Base-by-base conservation (phyloP, 2,888 invertebrate genomes). In the Lissocephala sabroskyi region DNA sequence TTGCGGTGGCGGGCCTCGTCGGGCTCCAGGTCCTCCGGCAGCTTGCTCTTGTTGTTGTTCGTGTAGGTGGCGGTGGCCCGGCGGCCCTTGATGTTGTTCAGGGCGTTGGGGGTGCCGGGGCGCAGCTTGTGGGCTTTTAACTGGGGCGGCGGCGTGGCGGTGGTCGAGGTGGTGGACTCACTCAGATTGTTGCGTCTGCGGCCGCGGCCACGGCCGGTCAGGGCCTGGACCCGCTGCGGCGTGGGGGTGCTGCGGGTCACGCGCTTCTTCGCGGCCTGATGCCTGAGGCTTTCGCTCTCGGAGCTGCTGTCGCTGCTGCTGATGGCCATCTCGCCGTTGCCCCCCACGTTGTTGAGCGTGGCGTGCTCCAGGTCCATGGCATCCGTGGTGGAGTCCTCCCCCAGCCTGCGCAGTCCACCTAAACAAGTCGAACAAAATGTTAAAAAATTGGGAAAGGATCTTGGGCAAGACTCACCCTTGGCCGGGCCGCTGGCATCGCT, bases 281-380 rank as follows among this genome's bases (percentile, higher is more conserved):
- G 53, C 56, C 3, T 56, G 56, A 1, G 51, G 54, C 3, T 67
- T 65, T 59, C 63, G 40, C 74, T 80, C 26, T 71, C 79, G 7
- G 60, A 52, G 39, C 75, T 76, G 42, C 59, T 70, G 0, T 56
- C 75, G 39, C 77, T 77, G 49, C 79, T 77, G 51, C 79, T 79
- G 41, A 74, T 74, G 33, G 76, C 71, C 61, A 70, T 73, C 57
- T 71, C 71, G 11, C 79, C 78, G 56, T 73, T 75, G 18, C 75
- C 64, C 33, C 56, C 56, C 1, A 45, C 40, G 16, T 56, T 62
- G 26, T 59, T 58, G 1, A 73, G 42, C 33, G 45, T 58, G n/a
- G 64, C 56, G 32, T 62, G 60, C 33, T 67, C 66, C 55, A 70
- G n/a, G 28, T 73, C 78, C 62, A 74, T 61, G 14, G 75, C 75